A percentile compares a stretch with the other conserved stretches of the same genome.
Conservation (phyloP, 2,888 invertebrate species). For the Caenorhabditis doughertyi region DNA sequence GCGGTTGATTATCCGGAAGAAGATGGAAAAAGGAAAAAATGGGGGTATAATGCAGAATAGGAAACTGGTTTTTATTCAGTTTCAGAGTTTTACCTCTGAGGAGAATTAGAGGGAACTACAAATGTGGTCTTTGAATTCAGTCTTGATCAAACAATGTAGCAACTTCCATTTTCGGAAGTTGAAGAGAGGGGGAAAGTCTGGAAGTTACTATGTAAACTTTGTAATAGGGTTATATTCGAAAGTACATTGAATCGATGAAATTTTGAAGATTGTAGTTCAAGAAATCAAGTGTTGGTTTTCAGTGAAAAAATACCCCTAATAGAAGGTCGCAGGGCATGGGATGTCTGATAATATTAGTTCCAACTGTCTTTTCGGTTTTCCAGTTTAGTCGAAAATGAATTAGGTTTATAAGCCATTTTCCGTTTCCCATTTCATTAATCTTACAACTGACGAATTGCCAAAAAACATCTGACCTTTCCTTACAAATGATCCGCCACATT, state of each 20-base stretch:
- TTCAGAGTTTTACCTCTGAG: background rate
- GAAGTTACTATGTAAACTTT: slow-evolving; percentile 40
- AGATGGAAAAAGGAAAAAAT: slow-evolving; percentile 14
- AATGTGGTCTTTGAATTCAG: slow-evolving; percentile 56
- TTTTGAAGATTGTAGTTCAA: slow-evolving; percentile 16
- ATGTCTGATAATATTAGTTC: no score
- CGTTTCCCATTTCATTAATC: background rate
- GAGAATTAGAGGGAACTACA: slow-evolving; percentile 1
- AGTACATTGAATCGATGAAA: background rate
- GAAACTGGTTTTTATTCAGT: slow-evolving; percentile 32
- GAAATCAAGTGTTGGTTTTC: slow-evolving; percentile 7
- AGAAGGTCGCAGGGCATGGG: no score
- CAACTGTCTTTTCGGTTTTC: no score
- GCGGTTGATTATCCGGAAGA: slow-evolving; percentile 54
- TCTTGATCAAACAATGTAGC: slow-evolving; percentile 32
- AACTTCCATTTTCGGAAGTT: slow-evolving; percentile 35
- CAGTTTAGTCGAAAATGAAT: no score
- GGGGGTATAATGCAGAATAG: background rate
- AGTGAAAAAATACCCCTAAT: no score
- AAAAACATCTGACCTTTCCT: background rate
- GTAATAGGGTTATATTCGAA: background rate
- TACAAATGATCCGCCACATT: slow-evolving; percentile 20
- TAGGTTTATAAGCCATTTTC: background rate
- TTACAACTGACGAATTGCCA: background rate
- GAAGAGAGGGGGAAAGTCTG: slow-evolving; percentile 19